A percentile compares a stretch with the other conserved stretches of the same genome.
Conservation (phyloP, 1,140 invertebrate genomes). For the Leptopilina clavipes region DNA sequence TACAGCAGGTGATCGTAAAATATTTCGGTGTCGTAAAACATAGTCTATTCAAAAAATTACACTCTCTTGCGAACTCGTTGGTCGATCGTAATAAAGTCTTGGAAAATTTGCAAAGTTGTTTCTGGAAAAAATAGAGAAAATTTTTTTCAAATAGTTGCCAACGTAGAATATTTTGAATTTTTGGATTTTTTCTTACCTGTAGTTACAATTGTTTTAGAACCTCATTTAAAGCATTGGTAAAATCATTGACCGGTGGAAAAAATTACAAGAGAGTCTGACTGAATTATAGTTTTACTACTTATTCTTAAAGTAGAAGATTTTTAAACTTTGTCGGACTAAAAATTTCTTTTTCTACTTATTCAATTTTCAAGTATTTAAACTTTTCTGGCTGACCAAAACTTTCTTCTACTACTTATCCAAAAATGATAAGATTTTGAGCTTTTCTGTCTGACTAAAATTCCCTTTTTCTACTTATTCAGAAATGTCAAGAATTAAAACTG, state of each 20-base stretch:
- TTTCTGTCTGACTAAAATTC: no score
- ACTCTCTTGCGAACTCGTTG: conserved; percentile 56
- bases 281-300: no score
- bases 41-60: conserved; percentile 70
- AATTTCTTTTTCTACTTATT: no score
- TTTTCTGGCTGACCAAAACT: no score
- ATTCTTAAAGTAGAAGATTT: no score
- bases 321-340: no score
- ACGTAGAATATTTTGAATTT: background rate
- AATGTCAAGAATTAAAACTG: no score
- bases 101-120: conserved; percentile 63
- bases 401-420: no score
- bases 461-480: no score
- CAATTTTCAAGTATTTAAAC: no score
- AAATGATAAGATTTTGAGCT: no score
- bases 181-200: conserved; percentile 53
- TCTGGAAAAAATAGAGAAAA: conserved; percentile 41
- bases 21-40: conserved; percentile 63
- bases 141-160: background rate
- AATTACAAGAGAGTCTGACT: no score
- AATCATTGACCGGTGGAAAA: conserved; percentile 56
- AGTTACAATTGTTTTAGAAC: conserved; percentile 64
- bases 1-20: conserved; percentile 55
- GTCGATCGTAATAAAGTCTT: conserved; percentile 60
- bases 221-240: conserved; percentile 60